These are phyloP conservation scores for Aromia moschata DNA, from an alignment of 2,888 invertebrate species.

Conservation along the genomic window DNA sequence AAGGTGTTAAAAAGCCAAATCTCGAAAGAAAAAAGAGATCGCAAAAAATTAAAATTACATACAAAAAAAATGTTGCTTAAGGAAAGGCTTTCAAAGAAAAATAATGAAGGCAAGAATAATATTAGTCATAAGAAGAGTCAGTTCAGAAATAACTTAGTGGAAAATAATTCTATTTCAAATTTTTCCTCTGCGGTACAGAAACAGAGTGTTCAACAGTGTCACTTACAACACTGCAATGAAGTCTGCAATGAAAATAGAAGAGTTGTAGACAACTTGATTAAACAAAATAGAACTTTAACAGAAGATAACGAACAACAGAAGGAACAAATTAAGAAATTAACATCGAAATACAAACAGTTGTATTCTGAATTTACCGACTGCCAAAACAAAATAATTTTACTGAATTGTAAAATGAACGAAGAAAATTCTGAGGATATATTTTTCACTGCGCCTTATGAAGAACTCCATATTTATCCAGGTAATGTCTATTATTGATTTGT, in stretches of 20 bases:
- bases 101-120: not conserved
- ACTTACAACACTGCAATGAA: constrained; percentile 17
- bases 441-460: constrained; percentile 8
- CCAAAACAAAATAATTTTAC: constrained; percentile 44
- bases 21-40: constrained; percentile 32
- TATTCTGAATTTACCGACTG: constrained; percentile 42
- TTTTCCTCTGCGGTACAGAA: not conserved
- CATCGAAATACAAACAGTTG: constrained; percentile 37
- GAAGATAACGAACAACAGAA: constrained; percentile 33
- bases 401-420: constrained; percentile 31
- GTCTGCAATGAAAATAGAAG: constrained; percentile 10
- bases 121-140: constrained; percentile 12
- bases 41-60: constrained; percentile 34
- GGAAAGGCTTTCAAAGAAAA: constrained; percentile 21
- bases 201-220: not conserved
- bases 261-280: not conserved
- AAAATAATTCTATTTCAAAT: constrained; percentile 3
- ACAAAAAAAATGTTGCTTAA: constrained; percentile 22
- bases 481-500: too few relatives aligned
- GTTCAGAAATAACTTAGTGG: constrained; percentile 29
- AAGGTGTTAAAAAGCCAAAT: constrained; percentile 37
- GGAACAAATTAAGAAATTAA: constrained; percentile 36
- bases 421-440: constrained; percentile 15
- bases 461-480: constrained; percentile 6
- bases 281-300: constrained; percentile 22